These are phyloP conservation scores for Mnemiopsis leidyi DNA, from an alignment of 37 sponge, comb jelly and placozoan species.

Conservation along the genomic window DNA sequence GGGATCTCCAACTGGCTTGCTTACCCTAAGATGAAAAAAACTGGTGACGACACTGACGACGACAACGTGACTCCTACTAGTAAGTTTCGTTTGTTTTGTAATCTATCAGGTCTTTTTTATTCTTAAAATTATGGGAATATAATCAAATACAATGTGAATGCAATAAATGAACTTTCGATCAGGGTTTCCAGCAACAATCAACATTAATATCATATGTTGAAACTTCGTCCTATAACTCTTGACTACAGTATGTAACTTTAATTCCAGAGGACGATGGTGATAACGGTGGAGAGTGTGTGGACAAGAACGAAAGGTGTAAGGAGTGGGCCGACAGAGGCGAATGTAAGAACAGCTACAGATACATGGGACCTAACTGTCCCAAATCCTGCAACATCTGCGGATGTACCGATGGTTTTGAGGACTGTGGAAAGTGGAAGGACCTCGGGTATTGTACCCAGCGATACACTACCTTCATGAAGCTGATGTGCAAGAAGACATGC, in stretches of 20 bases:
- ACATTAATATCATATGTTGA: too few species aligned
- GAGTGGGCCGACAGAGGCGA: constrained; percentile 21
- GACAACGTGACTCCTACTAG: background rate
- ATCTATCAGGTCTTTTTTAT: too few species aligned
- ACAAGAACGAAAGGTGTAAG: background rate
- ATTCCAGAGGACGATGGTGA: background rate
- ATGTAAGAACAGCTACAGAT: background rate
- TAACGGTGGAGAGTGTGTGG: background rate
- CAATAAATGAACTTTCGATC: too few species aligned
- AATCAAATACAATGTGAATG: too few species aligned
- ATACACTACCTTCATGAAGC: background rate
- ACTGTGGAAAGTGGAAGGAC: constrained; percentile 1
- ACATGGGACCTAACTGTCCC: background rate
- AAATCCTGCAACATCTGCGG: background rate
- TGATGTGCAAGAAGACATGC: constrained; percentile 8
- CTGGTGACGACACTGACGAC: background rate
- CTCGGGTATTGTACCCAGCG: background rate
- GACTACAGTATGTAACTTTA: too few species aligned
- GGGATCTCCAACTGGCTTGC: constrained; percentile 4
- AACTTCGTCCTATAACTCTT: too few species aligned
- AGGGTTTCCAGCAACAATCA: too few species aligned
- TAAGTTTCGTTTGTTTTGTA: too few species aligned
- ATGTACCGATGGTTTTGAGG: background rate
- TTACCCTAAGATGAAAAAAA: background rate
- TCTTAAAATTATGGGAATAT: too few species aligned